A percentile compares a stretch with the other conserved stretches of the same genome.
These are phyloP conservation scores for Egretta garzetta DNA, from an alignment of 2,113 vertebrate species.

Conservation along the genomic window DNA sequence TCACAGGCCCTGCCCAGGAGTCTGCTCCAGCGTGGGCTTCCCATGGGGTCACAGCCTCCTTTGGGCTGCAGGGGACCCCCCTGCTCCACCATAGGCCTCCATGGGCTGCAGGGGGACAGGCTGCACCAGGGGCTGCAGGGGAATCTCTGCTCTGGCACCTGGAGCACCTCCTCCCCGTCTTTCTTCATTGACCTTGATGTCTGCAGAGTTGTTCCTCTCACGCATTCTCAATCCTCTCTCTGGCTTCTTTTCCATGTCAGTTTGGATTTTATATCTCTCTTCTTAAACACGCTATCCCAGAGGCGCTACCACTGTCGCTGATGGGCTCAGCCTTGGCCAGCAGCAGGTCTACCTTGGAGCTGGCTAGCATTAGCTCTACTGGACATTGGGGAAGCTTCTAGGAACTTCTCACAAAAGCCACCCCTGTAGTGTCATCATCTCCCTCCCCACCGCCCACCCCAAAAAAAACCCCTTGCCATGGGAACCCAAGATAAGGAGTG, in stretches of 20 bases:
- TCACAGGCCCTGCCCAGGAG: neutral
- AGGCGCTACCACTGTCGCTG: neutral
- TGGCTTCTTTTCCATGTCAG: neutral
- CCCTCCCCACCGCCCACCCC: too few species aligned
- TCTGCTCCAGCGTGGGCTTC: neutral
- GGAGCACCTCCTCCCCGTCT: neutral
- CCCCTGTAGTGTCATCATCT: neutral
- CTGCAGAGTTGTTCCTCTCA: neutral
- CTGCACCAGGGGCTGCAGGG: neutral
- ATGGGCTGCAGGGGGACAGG: neutral
- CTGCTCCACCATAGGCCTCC: neutral
- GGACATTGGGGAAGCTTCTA: neutral
- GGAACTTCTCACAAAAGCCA: neutral
- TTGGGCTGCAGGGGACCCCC: too few species aligned
- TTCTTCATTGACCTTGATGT: neutral
- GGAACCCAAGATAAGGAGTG: neutral
- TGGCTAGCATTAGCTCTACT: neutral
- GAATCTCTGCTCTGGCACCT: fast-evolving
- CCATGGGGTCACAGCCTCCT: neutral
- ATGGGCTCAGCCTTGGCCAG: neutral
- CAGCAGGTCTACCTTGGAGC: neutral
- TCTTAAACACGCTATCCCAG: neutral
- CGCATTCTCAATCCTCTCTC: neutral
- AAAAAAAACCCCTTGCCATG: neutral
- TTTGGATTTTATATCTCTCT: too few species aligned